Conservation (phyloP, 2,113 vertebrate genomes). For the Lycaon pictus region DNA sequence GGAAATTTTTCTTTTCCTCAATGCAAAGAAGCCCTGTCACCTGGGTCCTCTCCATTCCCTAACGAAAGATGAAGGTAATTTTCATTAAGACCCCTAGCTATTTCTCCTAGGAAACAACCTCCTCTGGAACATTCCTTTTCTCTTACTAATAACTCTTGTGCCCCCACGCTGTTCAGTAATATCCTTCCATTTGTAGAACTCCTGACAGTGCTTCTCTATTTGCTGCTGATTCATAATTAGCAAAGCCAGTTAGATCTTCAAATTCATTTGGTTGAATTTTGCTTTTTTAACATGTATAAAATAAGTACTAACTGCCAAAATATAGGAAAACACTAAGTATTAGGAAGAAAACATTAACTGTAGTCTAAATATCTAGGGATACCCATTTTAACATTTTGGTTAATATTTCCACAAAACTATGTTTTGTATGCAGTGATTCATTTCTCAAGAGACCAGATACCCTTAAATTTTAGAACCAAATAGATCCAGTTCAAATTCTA, state of each 20-base stretch:
- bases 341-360: background rate
- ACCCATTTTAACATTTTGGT: background rate
- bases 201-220: background rate
- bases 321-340: background rate
- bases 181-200: background rate
- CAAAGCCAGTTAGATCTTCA: background rate
- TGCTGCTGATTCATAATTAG: background rate
- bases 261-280: background rate
- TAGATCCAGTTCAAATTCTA: background rate
- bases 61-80: background rate
- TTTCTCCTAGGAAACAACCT: background rate
- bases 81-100: background rate
- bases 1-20: background rate
- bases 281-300: background rate
- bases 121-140: background rate
- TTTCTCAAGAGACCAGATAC: background rate
- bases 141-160: background rate
- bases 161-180: background rate
- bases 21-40: background rate
- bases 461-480: background rate
- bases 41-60: background rate
- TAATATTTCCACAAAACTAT: background rate
- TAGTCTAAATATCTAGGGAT: background rate
- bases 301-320: conserved; percentile 1
- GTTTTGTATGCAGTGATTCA: background rate